Conservation (phyloP, 1,140 invertebrate species). For the Cepaea nemoralis region DNA sequence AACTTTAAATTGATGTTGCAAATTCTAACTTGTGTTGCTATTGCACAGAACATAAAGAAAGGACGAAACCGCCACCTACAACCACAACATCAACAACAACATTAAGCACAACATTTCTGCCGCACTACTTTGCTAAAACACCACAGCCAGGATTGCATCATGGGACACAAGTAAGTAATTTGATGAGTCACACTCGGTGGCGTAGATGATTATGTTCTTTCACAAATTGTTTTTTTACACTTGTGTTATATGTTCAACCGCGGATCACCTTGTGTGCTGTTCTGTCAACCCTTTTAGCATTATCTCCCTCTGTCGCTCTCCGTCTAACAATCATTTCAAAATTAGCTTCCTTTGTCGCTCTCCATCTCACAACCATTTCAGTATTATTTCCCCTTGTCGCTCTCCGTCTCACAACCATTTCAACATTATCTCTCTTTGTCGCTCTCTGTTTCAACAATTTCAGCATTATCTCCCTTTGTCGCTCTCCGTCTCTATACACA, state of each 20-base stretch:
- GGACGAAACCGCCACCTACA: background rate
- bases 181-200: no score
- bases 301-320: background rate
- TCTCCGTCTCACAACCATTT: constrained; percentile 10
- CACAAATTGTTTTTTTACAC: no score
- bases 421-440: constrained; percentile 16
- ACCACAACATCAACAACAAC: background rate
- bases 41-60: background rate
- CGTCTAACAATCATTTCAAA: no score
- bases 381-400: background rate
- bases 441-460: background rate
- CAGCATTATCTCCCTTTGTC: background rate
- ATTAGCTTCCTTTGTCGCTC: no score
- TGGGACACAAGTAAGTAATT: background rate
- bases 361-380: no score
- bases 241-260: no score
- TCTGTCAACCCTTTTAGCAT: background rate
- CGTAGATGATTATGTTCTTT: no score
- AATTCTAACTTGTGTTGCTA: no score
- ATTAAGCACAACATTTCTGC: background rate
- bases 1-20: no score
- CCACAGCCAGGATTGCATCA: no score
- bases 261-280: no score
- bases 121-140: background rate
- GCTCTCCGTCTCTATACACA: background rate